Evolutionary conservation across 2,113 vertebrate genomes (phyloP).

Genomic region (Trichechus manatus): DNA sequence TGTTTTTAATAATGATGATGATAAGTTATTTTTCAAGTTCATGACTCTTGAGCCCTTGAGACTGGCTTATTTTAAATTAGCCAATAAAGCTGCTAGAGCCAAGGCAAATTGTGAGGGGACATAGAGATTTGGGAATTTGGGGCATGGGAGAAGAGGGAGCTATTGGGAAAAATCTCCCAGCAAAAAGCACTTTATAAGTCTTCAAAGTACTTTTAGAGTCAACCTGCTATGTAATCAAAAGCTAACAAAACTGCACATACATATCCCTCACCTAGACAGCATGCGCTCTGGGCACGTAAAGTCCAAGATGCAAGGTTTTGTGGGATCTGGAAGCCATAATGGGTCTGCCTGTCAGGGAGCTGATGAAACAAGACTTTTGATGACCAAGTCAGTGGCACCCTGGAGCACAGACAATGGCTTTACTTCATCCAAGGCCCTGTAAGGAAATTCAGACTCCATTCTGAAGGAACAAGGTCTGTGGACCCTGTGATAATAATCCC

Average conservation of each 20-base stretch:
- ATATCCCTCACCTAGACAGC: conserved; percentile 70
- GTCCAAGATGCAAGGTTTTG: conserved; percentile 68
- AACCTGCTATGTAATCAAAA: conserved; percentile 77
- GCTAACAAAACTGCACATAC: conserved; percentile 54
- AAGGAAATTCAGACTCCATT: conserved; percentile 14
- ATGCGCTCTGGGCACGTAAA: conserved; percentile 76
- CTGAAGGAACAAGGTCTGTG: background rate
- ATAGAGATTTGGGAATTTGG: conserved; percentile 30
- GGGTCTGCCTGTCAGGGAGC: conserved; percentile 65
- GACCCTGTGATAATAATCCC: background rate
- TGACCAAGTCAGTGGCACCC: background rate
- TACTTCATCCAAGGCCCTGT: background rate
- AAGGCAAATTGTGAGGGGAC: conserved; percentile 70
- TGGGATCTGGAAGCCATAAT: conserved; percentile 49
- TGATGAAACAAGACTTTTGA: conserved; percentile 51
- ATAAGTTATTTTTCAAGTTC: conserved; percentile 83
- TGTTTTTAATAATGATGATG: conserved; percentile 77
- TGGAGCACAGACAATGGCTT: background rate
- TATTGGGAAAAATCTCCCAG: conserved; percentile 82
- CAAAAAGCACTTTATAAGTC: conserved; percentile 81
- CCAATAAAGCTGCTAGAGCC: conserved; percentile 84
- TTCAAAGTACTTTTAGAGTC: conserved; percentile 85
- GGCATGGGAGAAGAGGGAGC: conserved; percentile 75
- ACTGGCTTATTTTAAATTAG: conserved; percentile 85
- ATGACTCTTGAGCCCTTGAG: conserved; percentile 69